Base-by-base conservation (phyloP, 2,113 vertebrate genomes). In the Pogona vitticeps region DNA sequence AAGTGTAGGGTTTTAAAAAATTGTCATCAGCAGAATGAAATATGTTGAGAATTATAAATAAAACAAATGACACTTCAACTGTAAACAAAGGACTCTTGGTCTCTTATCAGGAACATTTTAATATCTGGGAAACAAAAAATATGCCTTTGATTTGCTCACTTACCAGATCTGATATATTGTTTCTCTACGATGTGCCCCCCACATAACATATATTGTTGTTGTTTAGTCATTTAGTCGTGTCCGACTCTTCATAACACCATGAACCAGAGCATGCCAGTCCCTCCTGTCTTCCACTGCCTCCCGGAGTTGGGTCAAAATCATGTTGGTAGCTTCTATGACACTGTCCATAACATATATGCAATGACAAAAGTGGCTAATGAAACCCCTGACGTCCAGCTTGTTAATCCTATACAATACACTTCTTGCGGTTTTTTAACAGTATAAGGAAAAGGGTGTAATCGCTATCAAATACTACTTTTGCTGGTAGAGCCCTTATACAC, bases 1-100 rank as follows among this genome's bases (percentile, higher is more conserved):
- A 72, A 94, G 91, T 81, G 90, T 93, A 92, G 96, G 95, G 92
- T 92, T 89, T 91, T 94, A 92, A 94, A 52, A 52, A 94, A 95
- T 95, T 93, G 90, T 88, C 91, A 90, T 94, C 94, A 93, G 83
- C 88, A 80, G 84, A 93, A 90, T 91, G 90, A 73, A 59, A 88
- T 77, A 92, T 89, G 70, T 88, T 82, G 52, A 79, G 91, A 94
- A 91, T 92, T 85, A 88, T 93, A 96, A 95, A 93, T 89, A 94
- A 92, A 94, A 93, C 76, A 84, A 89, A 87, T 68, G 70, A 14
- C 75, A n/a, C 88, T 78, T 79, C 36, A 2, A 14, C 87, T 86
- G 2, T 26, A 28, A 5, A 67, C 65, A 67, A 67, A 67, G 28
- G 26, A 31, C 23, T 31, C 65, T 68, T 26, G 65, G 13, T 3